Evolutionary conservation across 2,113 vertebrate genomes (phyloP).

Genomic region (Saccopteryx bilineata): DNA sequence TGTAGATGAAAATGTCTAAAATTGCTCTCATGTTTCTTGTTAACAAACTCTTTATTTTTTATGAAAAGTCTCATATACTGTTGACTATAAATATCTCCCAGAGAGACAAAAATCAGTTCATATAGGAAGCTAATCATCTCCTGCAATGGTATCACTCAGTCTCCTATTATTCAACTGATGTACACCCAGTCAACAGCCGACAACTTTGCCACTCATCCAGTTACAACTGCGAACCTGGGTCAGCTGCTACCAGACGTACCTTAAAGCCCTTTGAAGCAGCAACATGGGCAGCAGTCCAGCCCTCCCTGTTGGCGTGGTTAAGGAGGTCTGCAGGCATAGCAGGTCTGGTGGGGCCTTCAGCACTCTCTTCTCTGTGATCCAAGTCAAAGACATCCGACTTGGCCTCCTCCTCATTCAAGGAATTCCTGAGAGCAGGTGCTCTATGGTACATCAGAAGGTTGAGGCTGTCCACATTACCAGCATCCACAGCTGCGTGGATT

Average conservation of each 20-base stretch:
- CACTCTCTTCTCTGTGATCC: constrained; percentile 80
- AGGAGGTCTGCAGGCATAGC: constrained; percentile 90
- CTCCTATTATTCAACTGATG: constrained; percentile 18
- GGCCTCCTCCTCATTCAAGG: constrained; percentile 72
- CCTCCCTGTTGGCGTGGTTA: constrained; percentile 93
- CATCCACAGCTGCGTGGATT: constrained; percentile 93
- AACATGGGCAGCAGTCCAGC: constrained; percentile 97
- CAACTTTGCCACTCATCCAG: not conserved
- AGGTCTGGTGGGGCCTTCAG: constrained; percentile 77
- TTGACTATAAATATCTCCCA: not conserved
- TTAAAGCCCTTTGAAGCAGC: constrained; percentile 97
- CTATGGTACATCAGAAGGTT: constrained; percentile 92
- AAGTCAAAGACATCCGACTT: constrained; percentile 71
- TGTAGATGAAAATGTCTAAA: not conserved
- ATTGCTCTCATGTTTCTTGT: not conserved
- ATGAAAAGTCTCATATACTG: not conserved
- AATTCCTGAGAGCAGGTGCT: constrained; percentile 62
- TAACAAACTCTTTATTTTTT: constrained; percentile 59
- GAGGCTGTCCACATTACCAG: constrained; percentile 92
- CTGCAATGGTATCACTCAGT: not conserved
- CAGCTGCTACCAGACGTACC: constrained; percentile 86
- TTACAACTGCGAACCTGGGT: not conserved
- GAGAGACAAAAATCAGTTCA: not conserved
- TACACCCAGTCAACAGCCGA: not conserved
- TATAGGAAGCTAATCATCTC: not conserved